Conservation (phyloP, 2,113 vertebrate genomes). For the Nesogale talazaci region DNA sequence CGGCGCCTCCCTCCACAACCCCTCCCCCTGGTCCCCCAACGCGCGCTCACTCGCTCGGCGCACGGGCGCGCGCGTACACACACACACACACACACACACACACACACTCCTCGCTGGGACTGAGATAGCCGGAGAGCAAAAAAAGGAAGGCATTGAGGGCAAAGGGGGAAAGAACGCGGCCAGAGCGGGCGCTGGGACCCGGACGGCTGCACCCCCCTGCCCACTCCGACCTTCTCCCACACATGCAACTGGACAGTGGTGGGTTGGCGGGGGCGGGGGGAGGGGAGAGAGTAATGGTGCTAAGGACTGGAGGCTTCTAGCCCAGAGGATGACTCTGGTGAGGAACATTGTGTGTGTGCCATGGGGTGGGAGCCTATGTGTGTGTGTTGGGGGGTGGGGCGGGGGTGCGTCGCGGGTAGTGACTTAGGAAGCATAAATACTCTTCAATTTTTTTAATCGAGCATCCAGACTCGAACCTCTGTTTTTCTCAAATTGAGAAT, state of each 20-base stretch:
- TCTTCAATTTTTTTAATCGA: neutral
- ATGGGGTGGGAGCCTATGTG: no score
- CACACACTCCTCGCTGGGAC: conserved; percentile 49
- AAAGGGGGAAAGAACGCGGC: neutral
- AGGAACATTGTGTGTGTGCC: no score
- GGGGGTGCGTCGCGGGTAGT: no score
- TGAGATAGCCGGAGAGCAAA: conserved; percentile 29
- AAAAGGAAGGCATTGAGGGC: neutral
- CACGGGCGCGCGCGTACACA: conserved; percentile 41
- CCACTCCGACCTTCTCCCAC: neutral
- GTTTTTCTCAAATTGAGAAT: conserved; percentile 44
- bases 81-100: conserved; percentile 29
- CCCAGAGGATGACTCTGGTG: no score
- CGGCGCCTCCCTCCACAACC: conserved; percentile 72
- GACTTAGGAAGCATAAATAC: neutral
- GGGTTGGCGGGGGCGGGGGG: neutral
- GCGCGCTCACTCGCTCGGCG: conserved; percentile 22
- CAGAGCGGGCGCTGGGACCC: neutral
- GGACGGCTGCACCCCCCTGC: neutral
- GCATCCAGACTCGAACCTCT: neutral
- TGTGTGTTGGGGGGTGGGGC: no score
- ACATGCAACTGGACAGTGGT: neutral
- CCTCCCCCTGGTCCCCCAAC: conserved; percentile 30
- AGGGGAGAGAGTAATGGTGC: no score
- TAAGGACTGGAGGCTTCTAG: no score